A percentile compares a stretch with the other conserved stretches of the same genome.
Conservation (phyloP, 2,888 invertebrate genomes). For the Parasteatoda lunata region DNA sequence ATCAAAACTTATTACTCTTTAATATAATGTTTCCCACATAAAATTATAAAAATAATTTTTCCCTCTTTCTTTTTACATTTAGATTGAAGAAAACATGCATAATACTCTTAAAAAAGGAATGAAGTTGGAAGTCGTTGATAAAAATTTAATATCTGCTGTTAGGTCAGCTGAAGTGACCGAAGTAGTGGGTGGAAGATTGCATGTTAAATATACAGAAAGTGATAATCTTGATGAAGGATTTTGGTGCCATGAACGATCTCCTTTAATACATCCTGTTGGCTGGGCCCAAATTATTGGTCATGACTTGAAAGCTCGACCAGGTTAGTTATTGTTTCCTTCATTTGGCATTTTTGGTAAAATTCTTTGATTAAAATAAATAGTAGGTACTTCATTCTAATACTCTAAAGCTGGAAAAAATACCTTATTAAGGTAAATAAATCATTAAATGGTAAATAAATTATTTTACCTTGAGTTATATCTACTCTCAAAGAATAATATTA, state of each 20-base stretch:
- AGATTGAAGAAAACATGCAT: conserved; percentile 73
- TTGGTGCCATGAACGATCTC: conserved; percentile 97
- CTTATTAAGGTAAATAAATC: too few species aligned
- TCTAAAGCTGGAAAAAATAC: too few species aligned
- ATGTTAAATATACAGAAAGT: conserved; percentile 91
- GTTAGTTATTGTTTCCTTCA: conserved; percentile 40
- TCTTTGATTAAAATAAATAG: too few species aligned
- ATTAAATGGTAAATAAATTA: too few species aligned
- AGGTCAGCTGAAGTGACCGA: conserved; percentile 89
- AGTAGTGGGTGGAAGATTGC: conserved; percentile 92
- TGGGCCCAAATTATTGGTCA: conserved; percentile 95
- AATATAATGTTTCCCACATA: too few species aligned
- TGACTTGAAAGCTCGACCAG: conserved; percentile 86
- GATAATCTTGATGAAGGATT: conserved; percentile 81
- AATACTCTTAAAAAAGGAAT: conserved; percentile 79
- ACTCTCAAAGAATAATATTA: too few species aligned
- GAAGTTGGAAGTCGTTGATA: conserved; percentile 95
- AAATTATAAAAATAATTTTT: too few species aligned
- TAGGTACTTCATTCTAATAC: too few species aligned
- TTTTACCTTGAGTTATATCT: too few species aligned
- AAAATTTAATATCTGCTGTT: conserved; percentile 94
- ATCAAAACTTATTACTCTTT: too few species aligned
- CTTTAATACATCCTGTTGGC: conserved; percentile 95
- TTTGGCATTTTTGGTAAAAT: too few species aligned
- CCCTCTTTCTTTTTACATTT: not conserved